These are phyloP conservation scores for Lasiommata megera DNA, from an alignment of 2,888 invertebrate genomes.

Conservation along the genomic window DNA sequence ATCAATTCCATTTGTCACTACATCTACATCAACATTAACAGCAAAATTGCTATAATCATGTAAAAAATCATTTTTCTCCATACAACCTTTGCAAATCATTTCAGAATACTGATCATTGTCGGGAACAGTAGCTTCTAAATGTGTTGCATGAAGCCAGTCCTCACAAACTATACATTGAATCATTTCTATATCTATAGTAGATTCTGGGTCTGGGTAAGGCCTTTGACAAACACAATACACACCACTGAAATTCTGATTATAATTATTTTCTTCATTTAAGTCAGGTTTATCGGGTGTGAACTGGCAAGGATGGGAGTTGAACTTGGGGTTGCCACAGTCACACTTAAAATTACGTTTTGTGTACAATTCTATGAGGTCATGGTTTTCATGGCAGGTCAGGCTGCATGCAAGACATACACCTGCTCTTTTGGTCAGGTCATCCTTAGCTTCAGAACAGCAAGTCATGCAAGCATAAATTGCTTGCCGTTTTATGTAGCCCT, in stretches of 20 bases:
- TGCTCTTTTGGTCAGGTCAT: constrained; percentile 83
- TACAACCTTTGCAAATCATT: constrained; percentile 91
- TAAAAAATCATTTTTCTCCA: constrained; percentile 88
- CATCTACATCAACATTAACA: constrained; percentile 53
- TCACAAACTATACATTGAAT: constrained; percentile 98
- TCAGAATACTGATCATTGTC: constrained; percentile 85
- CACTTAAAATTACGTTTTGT: constrained; percentile 98
- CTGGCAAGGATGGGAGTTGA: constrained; percentile 85
- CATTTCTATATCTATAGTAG: constrained; percentile 93
- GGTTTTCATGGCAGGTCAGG: constrained; percentile 96
- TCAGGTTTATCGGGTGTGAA: constrained; percentile 83
- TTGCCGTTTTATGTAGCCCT: constrained; percentile 96
- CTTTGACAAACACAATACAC: constrained; percentile 94
- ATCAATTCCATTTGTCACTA: constrained; percentile 37
- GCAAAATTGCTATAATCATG: constrained; percentile 84
- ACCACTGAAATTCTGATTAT: constrained; percentile 97
- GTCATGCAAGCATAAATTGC: constrained; percentile 97
- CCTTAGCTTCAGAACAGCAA: constrained; percentile 86
- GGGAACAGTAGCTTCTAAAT: constrained; percentile 83
- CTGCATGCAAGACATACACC: constrained; percentile 97
- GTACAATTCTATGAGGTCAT: constrained; percentile 96
- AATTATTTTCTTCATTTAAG: constrained; percentile 86
- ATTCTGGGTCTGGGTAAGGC: constrained; percentile 97
- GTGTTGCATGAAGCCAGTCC: constrained; percentile 97
- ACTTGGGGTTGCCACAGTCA: constrained; percentile 95